These are phyloP conservation scores for Latrodectus geometricus DNA, from an alignment of 1,140 invertebrate species.

Conservation along the genomic window DNA sequence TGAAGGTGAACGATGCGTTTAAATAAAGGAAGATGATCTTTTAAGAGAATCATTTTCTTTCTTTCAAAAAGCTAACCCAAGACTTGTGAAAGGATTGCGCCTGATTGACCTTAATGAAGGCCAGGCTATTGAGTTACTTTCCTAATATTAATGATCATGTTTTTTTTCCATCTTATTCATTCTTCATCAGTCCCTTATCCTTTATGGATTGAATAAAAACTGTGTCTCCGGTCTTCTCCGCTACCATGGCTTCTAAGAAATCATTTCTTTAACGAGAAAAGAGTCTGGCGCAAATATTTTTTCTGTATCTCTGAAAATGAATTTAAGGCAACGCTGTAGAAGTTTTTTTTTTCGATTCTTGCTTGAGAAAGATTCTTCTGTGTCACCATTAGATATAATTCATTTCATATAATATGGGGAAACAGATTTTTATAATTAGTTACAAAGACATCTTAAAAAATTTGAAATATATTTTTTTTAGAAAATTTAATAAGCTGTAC, in stretches of 20 bases:
- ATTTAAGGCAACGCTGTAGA: background rate
- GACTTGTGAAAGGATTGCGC: background rate
- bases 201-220: constrained; percentile 33
- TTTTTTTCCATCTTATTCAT: constrained; percentile 14
- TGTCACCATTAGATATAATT: too few species aligned
- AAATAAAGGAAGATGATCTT: constrained; percentile 32
- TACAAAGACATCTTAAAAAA: too few species aligned
- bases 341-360: background rate
- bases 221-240: constrained; percentile 12
- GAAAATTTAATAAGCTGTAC: too few species aligned
- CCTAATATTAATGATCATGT: constrained; percentile 34
- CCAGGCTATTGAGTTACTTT: constrained; percentile 43
- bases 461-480: too few species aligned
- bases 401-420: too few species aligned
- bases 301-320: background rate
- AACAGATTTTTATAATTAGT: too few species aligned
- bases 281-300: background rate
- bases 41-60: constrained; percentile 3
- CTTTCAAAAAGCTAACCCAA: background rate
- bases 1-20: constrained; percentile 22
- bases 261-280: constrained; percentile 35
- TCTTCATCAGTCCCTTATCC: background rate
- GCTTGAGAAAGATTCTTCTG: too few species aligned
- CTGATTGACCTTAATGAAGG: constrained; percentile 56
- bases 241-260: constrained; percentile 29